A percentile compares a stretch with the other conserved stretches of the same genome.
Evolutionary conservation across 2,888 invertebrate species (phyloP).

Genomic region (Caenorhabditis afra): DNA sequence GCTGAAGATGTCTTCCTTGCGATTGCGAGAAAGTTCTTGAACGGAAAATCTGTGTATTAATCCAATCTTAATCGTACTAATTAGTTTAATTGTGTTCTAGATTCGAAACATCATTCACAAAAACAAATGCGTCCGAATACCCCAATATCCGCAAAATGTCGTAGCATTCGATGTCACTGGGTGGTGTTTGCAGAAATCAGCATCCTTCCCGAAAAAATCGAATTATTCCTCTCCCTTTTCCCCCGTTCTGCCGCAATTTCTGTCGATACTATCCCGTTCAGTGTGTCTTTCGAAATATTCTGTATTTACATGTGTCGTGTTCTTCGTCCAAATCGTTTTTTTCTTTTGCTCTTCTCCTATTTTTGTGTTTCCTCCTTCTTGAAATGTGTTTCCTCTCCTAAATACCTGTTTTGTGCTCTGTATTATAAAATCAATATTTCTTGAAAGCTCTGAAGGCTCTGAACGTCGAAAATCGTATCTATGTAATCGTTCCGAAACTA

Average conservation of each 20-base stretch:
- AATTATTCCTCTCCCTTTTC: too few species aligned
- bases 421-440: too few species aligned
- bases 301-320: conserved; percentile 26
- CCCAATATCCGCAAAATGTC: too few species aligned
- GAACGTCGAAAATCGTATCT: too few species aligned
- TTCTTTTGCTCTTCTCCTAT: conserved; percentile 1
- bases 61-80: conserved; percentile 9
- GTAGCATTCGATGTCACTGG: too few species aligned
- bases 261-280: neutral
- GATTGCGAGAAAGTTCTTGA: neutral
- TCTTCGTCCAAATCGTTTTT: neutral
- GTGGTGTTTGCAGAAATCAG: too few species aligned
- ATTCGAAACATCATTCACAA: neutral
- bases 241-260: neutral
- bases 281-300: conserved; percentile 10
- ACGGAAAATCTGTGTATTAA: neutral
- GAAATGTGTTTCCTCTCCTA: neutral
- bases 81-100: neutral
- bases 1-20: neutral
- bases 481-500: too few species aligned
- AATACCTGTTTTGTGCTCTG: too few species aligned
- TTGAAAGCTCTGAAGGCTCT: too few species aligned
- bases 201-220: too few species aligned
- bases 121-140: too few species aligned
- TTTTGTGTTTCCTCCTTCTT: neutral